phyloP scores from a whole-genome alignment of 2,113 vertebrate genomes.

The Lota lota region DNA sequence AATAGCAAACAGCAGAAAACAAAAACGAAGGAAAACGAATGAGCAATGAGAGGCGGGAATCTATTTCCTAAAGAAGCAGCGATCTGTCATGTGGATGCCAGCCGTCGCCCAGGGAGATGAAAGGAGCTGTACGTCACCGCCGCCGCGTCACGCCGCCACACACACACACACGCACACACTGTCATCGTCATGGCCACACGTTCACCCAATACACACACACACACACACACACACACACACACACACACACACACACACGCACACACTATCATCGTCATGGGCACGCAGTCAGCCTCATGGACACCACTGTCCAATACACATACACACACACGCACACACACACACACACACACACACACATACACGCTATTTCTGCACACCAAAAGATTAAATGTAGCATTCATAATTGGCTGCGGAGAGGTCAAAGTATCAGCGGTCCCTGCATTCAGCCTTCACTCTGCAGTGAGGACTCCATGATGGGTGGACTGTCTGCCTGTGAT shows the following conservation, averaged over 20 bases:
- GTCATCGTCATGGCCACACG: too few species aligned
- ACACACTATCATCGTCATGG: too few species aligned
- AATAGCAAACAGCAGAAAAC: constrained; percentile 17
- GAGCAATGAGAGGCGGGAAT: constrained; percentile 31
- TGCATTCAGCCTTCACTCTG: not conserved
- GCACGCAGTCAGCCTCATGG: too few species aligned
- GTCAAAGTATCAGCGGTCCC: constrained; percentile 25
- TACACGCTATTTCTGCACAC: not conserved
- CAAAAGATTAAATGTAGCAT: constrained; percentile 6
- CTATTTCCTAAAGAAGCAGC: constrained; percentile 44
- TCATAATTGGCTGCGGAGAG: constrained; percentile 27
- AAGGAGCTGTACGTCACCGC: constrained; percentile 22
- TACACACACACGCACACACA: not conserved
- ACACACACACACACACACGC: too few species aligned
- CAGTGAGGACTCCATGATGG: too few species aligned
- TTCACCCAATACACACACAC: too few species aligned
- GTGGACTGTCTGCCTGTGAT: not conserved
- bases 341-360: not conserved
- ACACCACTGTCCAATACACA: too few species aligned
- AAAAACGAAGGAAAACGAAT: constrained; percentile 20
- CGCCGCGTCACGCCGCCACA: too few species aligned
- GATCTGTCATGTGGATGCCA: constrained; percentile 44
- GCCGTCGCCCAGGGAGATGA: constrained; percentile 45
- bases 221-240: too few species aligned
- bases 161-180: too few species aligned